Base-by-base conservation (phyloP, 2,888 invertebrate species). In the Meta bourneti region DNA sequence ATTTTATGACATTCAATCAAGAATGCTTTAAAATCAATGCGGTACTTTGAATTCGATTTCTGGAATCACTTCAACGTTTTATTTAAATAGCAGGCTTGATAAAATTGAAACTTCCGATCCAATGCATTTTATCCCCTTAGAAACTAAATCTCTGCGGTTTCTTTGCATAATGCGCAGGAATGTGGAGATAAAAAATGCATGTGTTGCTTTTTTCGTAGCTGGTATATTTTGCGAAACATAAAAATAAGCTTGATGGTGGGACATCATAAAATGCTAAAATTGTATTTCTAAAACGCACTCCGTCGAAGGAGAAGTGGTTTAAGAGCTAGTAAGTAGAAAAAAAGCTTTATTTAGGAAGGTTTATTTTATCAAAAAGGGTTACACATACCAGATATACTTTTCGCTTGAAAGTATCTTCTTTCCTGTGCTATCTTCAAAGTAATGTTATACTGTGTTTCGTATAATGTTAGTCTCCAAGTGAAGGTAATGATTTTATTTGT, bases 211-310 rank as follows among this genome's bases (percentile, higher is more conserved):
- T 54, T 52, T 20, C 34, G 20, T 51, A 54, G 74, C 54, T 84
- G 20, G 74, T 74, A 84, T 52, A 84, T 84, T 84, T 84, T 34
- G 54, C 16, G 74, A 84, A 48, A 74, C 83, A 75, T 74, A 84
- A 74, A 84, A 84, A 74, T 84, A 74, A 75, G 83, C 54, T 48
- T 74, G 72, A 74, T 75, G 16, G n/a, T n/a, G 83, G 54, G 34
- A 72, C 52, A 75, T 16, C 72, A 84, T 69, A 74, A 83, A 51
- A 52, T 54, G 34, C 72, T 34, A 52, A 75, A 75, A 84, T 52
- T 84, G 34, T 84, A 84, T 84, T 84, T 84, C 61, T 34, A 52
- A 54, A 16, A 20, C 0, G 79, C 52, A 19, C 6, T 16, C 11
- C 11, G 0, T 79, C 20, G 34, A 11, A 61, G 34, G 34, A 34